Evolutionary conservation across 1,140 invertebrate genomes (phyloP), one percentile per base, ranked within the genome.

Genomic region (Pogonomyrmex barbatus): DNA sequence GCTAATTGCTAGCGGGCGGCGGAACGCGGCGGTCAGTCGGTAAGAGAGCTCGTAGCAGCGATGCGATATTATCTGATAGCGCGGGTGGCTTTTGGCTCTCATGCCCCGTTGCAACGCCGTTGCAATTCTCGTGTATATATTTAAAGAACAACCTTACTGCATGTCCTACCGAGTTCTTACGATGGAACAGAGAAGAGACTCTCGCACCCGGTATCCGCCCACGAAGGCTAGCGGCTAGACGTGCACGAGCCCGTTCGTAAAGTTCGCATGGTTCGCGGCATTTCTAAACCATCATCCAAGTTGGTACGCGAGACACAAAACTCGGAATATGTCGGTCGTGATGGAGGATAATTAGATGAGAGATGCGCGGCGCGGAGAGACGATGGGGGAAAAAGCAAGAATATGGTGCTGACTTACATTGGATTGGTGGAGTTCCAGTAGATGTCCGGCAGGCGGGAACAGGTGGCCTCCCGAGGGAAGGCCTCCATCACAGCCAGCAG

Each of bases 351-450:
- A 89, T 89, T 88, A 78, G 56, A 62, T 67, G 24, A 50, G 42
- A 62, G 68, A 56, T 67, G 63, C 12, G 56, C 42, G 14, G 14
- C 3, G 56, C 0, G 33, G 8, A 33, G 33, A 12, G 8, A 71
- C 1, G 54, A 58, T 17, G 60, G 2, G n/a, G 36, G 65, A 62
- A 67, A 71, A 60, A 45, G 30, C 12, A n/a, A 24, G 33, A 84
- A 39, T 76, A 60, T 50, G 42, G 39, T 78, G 77, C 87, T 87
- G 87, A 94, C 95, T 95, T 93, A 95, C 95, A 95, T 95, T 94
- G 96, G 96, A 94, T 96, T 96, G 89, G 95, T 96, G 86, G 96
- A 95, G 93, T 96, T 96, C 96, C 96, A 96, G 90, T 96, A 96
- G 89, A 96, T 96, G 93, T 96, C 96, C 89, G 96, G 95, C 84